Evolutionary conservation across 2,797 vertebrate genomes (phyloP).

Genomic region (Sebastes hopkinsi): DNA sequence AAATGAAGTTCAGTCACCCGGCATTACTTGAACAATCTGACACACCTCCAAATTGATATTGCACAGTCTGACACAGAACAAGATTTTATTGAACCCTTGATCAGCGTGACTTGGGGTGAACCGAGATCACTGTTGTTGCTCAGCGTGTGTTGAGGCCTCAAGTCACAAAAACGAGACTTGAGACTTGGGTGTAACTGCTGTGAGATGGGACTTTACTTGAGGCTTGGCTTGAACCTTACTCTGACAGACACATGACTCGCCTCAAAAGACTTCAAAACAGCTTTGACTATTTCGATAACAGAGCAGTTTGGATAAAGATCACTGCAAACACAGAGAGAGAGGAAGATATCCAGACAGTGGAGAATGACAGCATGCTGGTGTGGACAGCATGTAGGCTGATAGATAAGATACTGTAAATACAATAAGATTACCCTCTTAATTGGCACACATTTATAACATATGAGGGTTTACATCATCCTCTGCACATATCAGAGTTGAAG

Average conservation of each 20-base stretch:
- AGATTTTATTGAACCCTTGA: neutral
- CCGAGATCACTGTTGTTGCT: neutral
- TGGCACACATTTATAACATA: constrained; percentile 41
- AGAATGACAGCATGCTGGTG: constrained; percentile 18
- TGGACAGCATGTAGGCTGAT: constrained; percentile 28
- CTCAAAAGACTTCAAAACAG: constrained; percentile 6
- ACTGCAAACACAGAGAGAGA: constrained; percentile 11
- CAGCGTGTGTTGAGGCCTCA: neutral
- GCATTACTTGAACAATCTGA: neutral
- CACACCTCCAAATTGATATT: neutral
- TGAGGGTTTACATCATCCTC: constrained; percentile 67
- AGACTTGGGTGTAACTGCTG: neutral
- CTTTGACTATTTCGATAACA: neutral
- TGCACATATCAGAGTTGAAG: constrained; percentile 38
- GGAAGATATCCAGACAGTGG: constrained; percentile 20
- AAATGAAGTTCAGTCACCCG: too few relatives aligned
- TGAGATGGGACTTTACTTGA: constrained; percentile 1
- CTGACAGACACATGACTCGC: neutral
- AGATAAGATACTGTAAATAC: constrained; percentile 37
- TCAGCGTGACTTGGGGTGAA: neutral
- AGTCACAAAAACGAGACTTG: neutral
- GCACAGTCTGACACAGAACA: neutral
- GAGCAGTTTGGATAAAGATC: constrained; percentile 35
- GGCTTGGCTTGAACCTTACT: neutral
- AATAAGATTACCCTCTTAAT: constrained; percentile 42